Conservation (phyloP, 2,888 invertebrate genomes). For the Ophion costatus region DNA sequence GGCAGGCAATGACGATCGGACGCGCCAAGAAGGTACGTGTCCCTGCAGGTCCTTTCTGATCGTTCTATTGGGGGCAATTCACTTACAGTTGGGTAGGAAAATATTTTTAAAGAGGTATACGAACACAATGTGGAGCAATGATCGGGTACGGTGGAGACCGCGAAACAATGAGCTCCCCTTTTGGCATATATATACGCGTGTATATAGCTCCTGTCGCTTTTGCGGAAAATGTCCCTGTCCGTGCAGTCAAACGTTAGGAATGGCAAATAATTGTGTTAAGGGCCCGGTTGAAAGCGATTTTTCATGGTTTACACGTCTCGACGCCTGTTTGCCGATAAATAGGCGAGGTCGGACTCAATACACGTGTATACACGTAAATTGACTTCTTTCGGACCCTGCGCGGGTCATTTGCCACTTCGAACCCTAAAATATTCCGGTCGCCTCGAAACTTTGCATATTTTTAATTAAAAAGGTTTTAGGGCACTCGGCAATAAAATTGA, state of each 20-base stretch:
- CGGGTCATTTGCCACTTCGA: slow-evolving; percentile 9
- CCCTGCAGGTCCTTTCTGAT: slow-evolving; percentile 69
- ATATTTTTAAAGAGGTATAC: slow-evolving; percentile 70
- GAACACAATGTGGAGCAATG: slow-evolving; percentile 72
- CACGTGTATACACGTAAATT: not conserved
- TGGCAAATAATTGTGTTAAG: slow-evolving; percentile 24
- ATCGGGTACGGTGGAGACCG: slow-evolving; percentile 61
- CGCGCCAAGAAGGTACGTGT: slow-evolving; percentile 13
- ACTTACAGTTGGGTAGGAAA: slow-evolving; percentile 67
- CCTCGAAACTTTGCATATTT: slow-evolving; percentile 31
- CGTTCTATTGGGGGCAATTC: slow-evolving; percentile 71
- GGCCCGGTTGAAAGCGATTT: slow-evolving; percentile 11
- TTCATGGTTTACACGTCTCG: slow-evolving; percentile 18
- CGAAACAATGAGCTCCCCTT: slow-evolving; percentile 47
- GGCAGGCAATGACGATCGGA: slow-evolving; percentile 23
- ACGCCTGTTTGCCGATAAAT: not conserved
- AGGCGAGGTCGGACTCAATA: not conserved
- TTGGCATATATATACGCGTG: not conserved
- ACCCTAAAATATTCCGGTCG: not conserved
- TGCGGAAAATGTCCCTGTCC: slow-evolving; percentile 20
- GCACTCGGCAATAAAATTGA: not conserved
- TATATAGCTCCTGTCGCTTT: slow-evolving; percentile 32
- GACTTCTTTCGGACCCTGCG: slow-evolving; percentile 4
- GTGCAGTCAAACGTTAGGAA: slow-evolving; percentile 12
- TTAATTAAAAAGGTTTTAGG: slow-evolving; percentile 69